Conservation (phyloP, 2,888 invertebrate species). For the Strigamia maritima region DNA sequence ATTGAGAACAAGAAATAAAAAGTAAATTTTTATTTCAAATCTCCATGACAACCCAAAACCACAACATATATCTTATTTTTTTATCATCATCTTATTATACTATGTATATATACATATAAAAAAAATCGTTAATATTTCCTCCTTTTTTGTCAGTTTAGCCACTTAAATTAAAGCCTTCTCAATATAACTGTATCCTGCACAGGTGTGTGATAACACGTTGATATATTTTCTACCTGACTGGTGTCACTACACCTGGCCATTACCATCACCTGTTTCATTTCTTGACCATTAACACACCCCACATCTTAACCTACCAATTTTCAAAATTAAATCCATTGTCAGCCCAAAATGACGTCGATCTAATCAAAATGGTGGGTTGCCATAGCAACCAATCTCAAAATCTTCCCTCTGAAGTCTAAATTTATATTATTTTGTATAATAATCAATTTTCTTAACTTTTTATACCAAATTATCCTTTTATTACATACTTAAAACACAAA, state of each 20-base stretch:
- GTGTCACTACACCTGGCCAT: neutral
- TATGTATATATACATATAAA: too few species aligned
- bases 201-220: neutral
- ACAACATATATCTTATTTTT: too few species aligned
- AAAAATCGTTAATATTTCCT: neutral
- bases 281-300: neutral
- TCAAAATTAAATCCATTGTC: neutral
- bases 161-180: neutral
- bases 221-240: neutral
- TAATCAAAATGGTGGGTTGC: neutral
- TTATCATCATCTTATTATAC: too few species aligned
- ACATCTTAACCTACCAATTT: neutral
- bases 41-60: neutral
- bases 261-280: constrained; percentile 1
- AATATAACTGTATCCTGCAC: constrained; percentile 17
- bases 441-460: neutral
- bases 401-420: too few species aligned
- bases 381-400: neutral
- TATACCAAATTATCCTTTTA: neutral
- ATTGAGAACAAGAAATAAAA: too few species aligned
- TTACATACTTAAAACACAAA: neutral
- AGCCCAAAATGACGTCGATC: neutral
- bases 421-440: neutral
- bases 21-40: neutral
- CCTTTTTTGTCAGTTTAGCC: neutral